Base-by-base conservation (phyloP, 2,888 invertebrate genomes). In the Lasioglossum leucozonium region DNA sequence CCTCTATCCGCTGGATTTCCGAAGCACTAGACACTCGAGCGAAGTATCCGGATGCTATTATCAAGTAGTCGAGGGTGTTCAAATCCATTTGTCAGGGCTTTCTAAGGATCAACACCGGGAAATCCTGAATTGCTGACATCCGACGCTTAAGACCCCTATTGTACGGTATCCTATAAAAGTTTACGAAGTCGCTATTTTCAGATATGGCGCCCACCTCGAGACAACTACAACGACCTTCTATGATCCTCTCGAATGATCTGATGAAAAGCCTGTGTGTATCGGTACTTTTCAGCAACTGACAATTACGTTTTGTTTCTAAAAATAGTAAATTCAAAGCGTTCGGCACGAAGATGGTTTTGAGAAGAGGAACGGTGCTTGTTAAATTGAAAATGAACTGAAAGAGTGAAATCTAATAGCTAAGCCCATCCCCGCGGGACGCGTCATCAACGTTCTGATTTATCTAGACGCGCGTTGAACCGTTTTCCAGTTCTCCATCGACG, bases 401-500 rank as follows among this genome's bases (percentile, higher is more conserved):
- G 26, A 73, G 10, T 55, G 44, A 18, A 72, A 26, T 40, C 22
- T 26, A 74, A 37, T 69, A 42, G 42, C 5, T 11, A 13, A 30
- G n/a, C n/a, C 4, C 37, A 11, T 16, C 22, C 22, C 40, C 42
- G 4, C 26, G 16, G 3, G 62, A 42, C 37, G 13, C 22, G 62
- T 62, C 30, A 13, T 75, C 75, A 62, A 44, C 75, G 30, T 75
- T 13, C 40, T 44, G 75, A 75, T 62, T 62, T 40, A 75, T 75
- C 42, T 75, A 62, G 55, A 75, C 75, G 13, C 42, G 62, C 30
- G 40, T 72, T n/a, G 51, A 79, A 67, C 72, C 79, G 79, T 67
- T 67, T 67, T 22, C 34, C 73, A 75, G 62, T 77, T 83, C 81
- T 71, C 80, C 85, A 79, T 88, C 79, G 79, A 75, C 86, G 85